Evolutionary conservation across 1,140 invertebrate species (phyloP).

Genomic region (Drosophila funebris): DNA sequence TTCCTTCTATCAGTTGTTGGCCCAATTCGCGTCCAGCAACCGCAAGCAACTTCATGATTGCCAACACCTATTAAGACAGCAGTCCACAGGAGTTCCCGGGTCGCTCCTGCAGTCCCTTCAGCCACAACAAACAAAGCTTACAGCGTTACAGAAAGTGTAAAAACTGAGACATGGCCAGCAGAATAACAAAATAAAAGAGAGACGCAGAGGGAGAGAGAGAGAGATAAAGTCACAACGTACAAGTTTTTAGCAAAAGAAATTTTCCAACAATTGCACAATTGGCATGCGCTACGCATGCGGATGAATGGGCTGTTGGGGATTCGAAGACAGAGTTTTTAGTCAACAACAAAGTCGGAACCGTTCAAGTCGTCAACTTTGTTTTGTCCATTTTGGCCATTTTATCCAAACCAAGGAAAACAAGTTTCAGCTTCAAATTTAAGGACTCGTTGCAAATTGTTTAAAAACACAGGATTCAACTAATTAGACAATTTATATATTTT

Average conservation of each 20-base stretch:
- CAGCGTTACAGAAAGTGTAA: constrained; percentile 33
- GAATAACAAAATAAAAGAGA: constrained; percentile 24
- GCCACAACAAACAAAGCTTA: constrained; percentile 53
- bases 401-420: not conserved
- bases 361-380: constrained; percentile 3
- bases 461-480: too few relatives aligned
- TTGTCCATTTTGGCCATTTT: too few relatives aligned
- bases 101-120: not conserved
- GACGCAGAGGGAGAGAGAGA: not conserved
- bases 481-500: too few relatives aligned
- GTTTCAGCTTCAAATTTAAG: not conserved
- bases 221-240: constrained; percentile 57
- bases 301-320: constrained; percentile 54
- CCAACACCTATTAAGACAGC: constrained; percentile 67
- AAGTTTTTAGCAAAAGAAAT: constrained; percentile 69
- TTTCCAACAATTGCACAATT: constrained; percentile 77
- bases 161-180: constrained; percentile 28
- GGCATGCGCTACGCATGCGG: constrained; percentile 68
- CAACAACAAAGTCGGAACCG: constrained; percentile 32
- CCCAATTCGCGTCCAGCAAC: constrained; percentile 27
- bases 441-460: too few relatives aligned
- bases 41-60: constrained; percentile 59
- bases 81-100: not conserved
- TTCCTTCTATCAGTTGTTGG: constrained; percentile 18
- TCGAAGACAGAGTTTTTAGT: constrained; percentile 40